Base-by-base conservation (phyloP, 2,888 invertebrate species). In the Oscheius myriophilus region DNA sequence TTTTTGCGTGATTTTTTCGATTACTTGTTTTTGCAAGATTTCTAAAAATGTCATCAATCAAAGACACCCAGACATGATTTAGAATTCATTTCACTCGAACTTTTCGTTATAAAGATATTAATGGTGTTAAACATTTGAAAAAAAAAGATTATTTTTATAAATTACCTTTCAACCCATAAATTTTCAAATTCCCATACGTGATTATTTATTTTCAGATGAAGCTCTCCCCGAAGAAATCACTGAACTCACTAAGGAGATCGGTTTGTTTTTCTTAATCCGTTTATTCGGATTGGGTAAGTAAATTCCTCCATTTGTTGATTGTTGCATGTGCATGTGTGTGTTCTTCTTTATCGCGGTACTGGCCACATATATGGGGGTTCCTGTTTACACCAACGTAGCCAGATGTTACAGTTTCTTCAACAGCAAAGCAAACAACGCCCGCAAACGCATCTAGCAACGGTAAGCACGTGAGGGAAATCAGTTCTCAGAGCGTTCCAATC, bases 281-380 rank as follows among this genome's bases (percentile, higher is more conserved):
- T 46, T 18, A n/a, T 16, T 12, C 46, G 53, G 23, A 21, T 39
- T 45, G 45, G 65, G 65, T 65, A 65, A 65, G 57, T 65, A 42
- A 42, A 39, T 49, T 65, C 46, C 57, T 54, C 57, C 45, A 65
- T 54, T 49, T 63, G 51, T 52, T 55, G 23, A 12, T 25, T 65
- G 65, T 65, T 55, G 65, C 65, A 65, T 55, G 65, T 65, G 61
- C 61, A 61, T 61, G 61, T 53, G 52, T 63, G 63, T 65, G 46
- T 23, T 65, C 65, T 61, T 61, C 58, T 58, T 58, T 21, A 18
- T 61, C 61, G 61, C 61, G 61, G 61, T 61, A 49, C 61, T 61
- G 61, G 61, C 61, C 61, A 49, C 49, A 61, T 46, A 49, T 61
- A 49, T 46, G 21, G 61, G 58, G 61, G 49, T 46, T 49, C 61